Percentiles rank a stretch among this genome's conserved stretches.
Conservation (phyloP, 2,113 vertebrate genomes). For the Panthera tigris region DNA sequence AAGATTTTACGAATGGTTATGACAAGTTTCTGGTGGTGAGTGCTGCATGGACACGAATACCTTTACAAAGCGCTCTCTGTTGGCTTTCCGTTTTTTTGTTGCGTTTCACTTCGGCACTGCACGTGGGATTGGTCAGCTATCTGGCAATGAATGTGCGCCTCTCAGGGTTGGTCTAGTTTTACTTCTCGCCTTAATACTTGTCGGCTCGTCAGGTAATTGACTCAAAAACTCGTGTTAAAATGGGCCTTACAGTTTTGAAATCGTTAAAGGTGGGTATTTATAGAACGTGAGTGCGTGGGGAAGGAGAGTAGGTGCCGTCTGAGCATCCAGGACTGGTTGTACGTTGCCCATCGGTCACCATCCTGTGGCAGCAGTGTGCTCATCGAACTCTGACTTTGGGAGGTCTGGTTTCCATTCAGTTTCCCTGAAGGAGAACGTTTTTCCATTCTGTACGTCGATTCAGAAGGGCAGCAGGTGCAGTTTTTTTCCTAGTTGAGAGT, state of each 20-base stretch:
- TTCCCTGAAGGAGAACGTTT: background rate
- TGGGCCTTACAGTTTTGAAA: background rate
- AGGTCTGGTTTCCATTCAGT: background rate
- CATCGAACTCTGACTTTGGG: rapidly evolving
- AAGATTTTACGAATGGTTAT: background rate
- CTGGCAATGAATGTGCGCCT: background rate
- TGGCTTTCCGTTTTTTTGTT: background rate
- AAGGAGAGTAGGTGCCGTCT: background rate
- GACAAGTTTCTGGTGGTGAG: background rate
- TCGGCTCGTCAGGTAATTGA: background rate
- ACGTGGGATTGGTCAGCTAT: background rate
- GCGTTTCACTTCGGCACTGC: background rate
- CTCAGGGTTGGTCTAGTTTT: background rate
- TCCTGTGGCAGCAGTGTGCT: rapidly evolving
- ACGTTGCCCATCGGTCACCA: rapidly evolving
- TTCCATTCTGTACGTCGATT: background rate
- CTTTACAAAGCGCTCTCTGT: background rate
- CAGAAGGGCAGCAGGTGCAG: background rate
- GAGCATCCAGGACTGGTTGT: background rate
- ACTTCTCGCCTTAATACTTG: background rate
- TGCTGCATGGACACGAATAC: rapidly evolving
- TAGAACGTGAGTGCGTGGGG: background rate
- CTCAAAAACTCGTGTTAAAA: background rate
- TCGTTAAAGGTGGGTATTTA: background rate
- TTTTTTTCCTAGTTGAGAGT: background rate